A percentile compares a stretch with the other conserved stretches of the same genome.
phyloP scores from a whole-genome alignment of 2,888 invertebrate genomes.

The Alloscopus bannaensis region DNA sequence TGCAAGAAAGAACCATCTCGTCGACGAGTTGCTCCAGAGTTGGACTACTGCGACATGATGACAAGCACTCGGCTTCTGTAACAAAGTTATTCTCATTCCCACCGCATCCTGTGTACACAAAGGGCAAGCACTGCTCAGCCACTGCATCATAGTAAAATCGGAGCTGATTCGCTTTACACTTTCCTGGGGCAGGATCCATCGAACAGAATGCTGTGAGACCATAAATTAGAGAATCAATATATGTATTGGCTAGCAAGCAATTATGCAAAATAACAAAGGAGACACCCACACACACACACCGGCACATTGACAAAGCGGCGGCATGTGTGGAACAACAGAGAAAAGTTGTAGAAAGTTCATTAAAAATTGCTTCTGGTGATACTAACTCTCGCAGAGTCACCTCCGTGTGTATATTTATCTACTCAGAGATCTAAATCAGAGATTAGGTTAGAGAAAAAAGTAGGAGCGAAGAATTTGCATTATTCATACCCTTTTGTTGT shows the following conservation, averaged over 20 bases:
- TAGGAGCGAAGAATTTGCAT: neutral
- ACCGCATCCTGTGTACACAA: constrained; percentile 60
- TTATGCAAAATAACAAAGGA: constrained; percentile 6
- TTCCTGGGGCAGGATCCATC: constrained; percentile 58
- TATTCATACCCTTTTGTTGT: constrained; percentile 41
- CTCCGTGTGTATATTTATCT: neutral
- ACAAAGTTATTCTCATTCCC: constrained; percentile 67
- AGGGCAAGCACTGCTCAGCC: constrained; percentile 57
- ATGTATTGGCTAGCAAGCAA: constrained; percentile 11
- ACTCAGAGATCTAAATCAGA: neutral
- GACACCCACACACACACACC: neutral
- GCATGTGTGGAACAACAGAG: neutral
- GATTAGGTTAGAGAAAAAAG: constrained; percentile 4
- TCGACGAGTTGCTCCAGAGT: constrained; percentile 62
- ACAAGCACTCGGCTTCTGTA: constrained; percentile 60
- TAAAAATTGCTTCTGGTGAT: constrained; percentile 13
- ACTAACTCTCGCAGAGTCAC: too few species aligned
- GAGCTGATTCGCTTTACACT: constrained; percentile 50
- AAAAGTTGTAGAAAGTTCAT: constrained; percentile 17
- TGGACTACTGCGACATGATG: constrained; percentile 58
- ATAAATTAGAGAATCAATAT: constrained; percentile 11
- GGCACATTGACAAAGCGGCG: neutral
- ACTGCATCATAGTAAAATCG: constrained; percentile 60
- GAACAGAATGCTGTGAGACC: constrained; percentile 44
- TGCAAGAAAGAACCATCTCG: constrained; percentile 64